Base-by-base conservation (phyloP, 2,888 invertebrate species). In the Calliphora vomitoria region DNA sequence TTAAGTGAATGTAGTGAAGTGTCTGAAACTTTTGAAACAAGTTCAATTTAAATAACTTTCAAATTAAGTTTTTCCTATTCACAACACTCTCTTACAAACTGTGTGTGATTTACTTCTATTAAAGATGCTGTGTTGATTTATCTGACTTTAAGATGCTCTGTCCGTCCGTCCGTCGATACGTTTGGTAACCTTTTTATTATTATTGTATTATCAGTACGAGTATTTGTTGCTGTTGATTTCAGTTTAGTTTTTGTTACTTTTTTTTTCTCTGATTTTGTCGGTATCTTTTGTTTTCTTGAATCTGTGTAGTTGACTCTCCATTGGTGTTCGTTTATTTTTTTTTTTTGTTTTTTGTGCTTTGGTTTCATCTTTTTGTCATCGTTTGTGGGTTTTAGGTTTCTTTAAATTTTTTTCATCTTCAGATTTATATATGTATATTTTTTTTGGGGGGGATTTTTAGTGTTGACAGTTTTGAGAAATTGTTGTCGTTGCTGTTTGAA, bases 251-350 rank as follows among this genome's bases (percentile, higher is more conserved):
- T 72, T 72, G 55, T 72, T 55, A 15, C 8, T 53, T 53, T 80
- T 44, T 76, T 38, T n/a, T 53, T 25, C 2, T 25, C 25, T 31
- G 8, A 13, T 80, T 85, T 44, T 25, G 85, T 69, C 85, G 80
- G 87, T 79, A 44, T 55, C 80, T 76, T 80, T 87, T 80, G 69
- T 75, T 78, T 75, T 35, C 47, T 62, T 31, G 69, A 69, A 47
- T 60, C 38, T 64, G 55, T 68, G n/a, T 25, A 25, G 69, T 86
- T 76, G 55, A 76, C 88, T 89, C 90, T 89, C 87, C 87, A 89
- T 89, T 90, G 86, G 88, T 83, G 88, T 85, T 80, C 44, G 74
- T 25, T 58, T 38, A 4, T 11, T 74, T 4, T 8, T 60, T 53
- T 55, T 53, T 3, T 18, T 74, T 11, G n/a, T 13, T 60, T 53